Percentiles rank a stretch among this genome's conserved stretches.
Conservation (phyloP, 2,113 vertebrate genomes). For the Rana temporaria region DNA sequence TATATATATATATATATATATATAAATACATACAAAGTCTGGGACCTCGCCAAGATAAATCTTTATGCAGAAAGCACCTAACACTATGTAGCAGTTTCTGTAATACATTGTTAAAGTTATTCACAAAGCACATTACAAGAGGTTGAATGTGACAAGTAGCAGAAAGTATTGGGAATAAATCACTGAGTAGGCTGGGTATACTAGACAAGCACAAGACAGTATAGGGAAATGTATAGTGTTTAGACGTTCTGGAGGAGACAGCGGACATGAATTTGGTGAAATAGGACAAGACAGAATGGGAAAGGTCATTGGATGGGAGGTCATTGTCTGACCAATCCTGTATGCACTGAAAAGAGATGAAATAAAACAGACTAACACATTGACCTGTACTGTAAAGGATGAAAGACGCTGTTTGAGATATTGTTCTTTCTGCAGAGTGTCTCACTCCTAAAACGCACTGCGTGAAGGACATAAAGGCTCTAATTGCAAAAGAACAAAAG, state of each 20-base stretch:
- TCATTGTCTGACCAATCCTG: constrained; percentile 12
- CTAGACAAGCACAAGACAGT: background rate
- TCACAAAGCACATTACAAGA: background rate
- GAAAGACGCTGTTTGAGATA: too few relatives aligned
- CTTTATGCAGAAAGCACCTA: too few relatives aligned
- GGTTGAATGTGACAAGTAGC: background rate
- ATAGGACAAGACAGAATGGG: background rate
- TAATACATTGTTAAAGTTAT: too few relatives aligned
- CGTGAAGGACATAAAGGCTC: too few relatives aligned
- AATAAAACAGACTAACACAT: background rate
- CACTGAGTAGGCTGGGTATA: background rate
- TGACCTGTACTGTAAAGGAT: background rate
- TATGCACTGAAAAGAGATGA: background rate
- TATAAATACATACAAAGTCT: too few relatives aligned
- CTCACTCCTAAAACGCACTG: too few relatives aligned
- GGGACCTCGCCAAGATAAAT: too few relatives aligned
- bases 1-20: too few relatives aligned
- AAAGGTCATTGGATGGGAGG: constrained; percentile 11
- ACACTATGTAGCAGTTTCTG: too few relatives aligned
- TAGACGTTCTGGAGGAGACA: constrained; percentile 22
- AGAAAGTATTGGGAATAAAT: background rate
- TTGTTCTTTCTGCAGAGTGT: too few relatives aligned
- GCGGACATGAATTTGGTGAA: background rate
- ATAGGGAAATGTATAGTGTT: background rate
- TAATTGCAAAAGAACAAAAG: too few relatives aligned